Evolutionary conservation across 2,888 invertebrate genomes (phyloP).

Genomic region (Eudasyphora cyanicolor): DNA sequence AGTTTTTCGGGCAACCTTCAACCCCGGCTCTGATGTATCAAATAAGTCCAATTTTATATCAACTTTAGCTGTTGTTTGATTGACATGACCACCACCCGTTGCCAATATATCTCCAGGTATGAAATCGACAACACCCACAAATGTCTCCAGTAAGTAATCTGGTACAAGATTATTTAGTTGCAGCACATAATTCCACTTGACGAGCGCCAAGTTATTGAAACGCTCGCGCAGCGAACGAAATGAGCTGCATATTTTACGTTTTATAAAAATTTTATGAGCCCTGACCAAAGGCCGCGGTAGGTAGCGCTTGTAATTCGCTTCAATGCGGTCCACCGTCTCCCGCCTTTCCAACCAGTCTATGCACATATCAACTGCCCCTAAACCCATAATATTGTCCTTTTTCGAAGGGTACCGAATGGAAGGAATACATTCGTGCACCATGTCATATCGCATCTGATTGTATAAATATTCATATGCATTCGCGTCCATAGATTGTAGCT

Average conservation of each 20-base stretch:
- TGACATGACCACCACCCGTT: background rate
- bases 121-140: constrained; percentile 81
- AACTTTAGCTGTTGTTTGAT: constrained; percentile 65
- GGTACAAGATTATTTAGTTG: constrained; percentile 90
- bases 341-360: constrained; percentile 90
- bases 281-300: constrained; percentile 89
- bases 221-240: constrained; percentile 82
- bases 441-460: constrained; percentile 90
- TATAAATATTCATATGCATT: constrained; percentile 92
- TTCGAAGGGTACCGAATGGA: constrained; percentile 90
- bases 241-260: constrained; percentile 87
- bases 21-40: constrained; percentile 82
- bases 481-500: constrained; percentile 82
- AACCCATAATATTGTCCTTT: constrained; percentile 88
- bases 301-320: constrained; percentile 90
- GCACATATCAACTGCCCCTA: constrained; percentile 93
- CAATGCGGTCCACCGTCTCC: constrained; percentile 84
- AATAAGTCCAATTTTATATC: constrained; percentile 73
- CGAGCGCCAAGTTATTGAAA: constrained; percentile 82
- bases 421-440: constrained; percentile 88
- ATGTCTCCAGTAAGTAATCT: constrained; percentile 87
- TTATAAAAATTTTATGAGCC: constrained; percentile 88
- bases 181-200: constrained; percentile 90
- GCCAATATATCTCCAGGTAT: constrained; percentile 82
- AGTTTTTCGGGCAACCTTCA: constrained; percentile 82